A percentile compares a stretch with the other conserved stretches of the same genome.
These are phyloP conservation scores for Catharus bicknelli DNA, from an alignment of 2,113 vertebrate genomes.

Conservation along the genomic window DNA sequence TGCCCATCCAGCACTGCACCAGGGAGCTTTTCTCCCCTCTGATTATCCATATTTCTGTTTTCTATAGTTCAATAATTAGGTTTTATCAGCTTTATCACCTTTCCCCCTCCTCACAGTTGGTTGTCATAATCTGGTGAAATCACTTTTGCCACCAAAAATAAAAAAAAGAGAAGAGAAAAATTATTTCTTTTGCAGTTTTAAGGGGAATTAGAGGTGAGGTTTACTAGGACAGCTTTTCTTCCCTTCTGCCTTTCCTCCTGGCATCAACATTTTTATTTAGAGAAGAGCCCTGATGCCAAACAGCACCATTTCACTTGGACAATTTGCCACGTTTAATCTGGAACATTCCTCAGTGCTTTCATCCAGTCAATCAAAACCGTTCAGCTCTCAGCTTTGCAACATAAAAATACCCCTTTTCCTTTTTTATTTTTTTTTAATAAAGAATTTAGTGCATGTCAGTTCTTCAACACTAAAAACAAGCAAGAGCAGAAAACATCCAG, in stretches of 20 bases:
- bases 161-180: not conserved
- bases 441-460: not conserved
- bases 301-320: not conserved
- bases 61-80: not conserved
- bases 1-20: not conserved
- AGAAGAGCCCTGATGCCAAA: not conserved
- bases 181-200: not conserved
- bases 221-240: not conserved
- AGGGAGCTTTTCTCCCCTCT: not conserved
- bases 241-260: not conserved
- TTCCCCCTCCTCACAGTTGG: not conserved
- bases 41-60: not conserved
- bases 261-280: not conserved
- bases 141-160: not conserved
- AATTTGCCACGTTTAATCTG: not conserved
- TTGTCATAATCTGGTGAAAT: not conserved
- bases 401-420: not conserved
- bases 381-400: not conserved
- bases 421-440: too few species aligned
- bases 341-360: conserved; percentile 6
- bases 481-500: not conserved
- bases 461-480: not conserved
- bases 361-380: not conserved
- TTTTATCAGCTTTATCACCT: not conserved
- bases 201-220: not conserved